These are phyloP conservation scores for Palaemon carinicauda DNA, from an alignment of 1,140 invertebrate species.

Conservation along the genomic window DNA sequence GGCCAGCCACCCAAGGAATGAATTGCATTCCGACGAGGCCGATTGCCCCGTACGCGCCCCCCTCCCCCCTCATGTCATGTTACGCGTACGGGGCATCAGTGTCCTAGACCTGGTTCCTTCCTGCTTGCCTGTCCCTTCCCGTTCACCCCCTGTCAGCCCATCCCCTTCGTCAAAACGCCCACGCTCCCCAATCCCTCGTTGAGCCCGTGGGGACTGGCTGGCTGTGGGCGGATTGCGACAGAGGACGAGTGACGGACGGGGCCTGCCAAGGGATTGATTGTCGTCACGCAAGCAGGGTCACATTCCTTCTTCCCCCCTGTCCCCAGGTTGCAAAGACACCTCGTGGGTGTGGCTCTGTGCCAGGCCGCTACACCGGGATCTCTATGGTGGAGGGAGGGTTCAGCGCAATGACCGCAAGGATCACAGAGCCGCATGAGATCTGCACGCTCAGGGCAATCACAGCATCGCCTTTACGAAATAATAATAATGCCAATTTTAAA, in stretches of 20 bases:
- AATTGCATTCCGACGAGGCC: neutral
- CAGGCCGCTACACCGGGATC: slow-evolving; percentile 9
- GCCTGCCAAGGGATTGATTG: too few species aligned
- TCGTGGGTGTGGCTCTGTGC: too few species aligned
- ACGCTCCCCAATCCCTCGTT: too few species aligned
- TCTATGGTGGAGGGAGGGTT: slow-evolving; percentile 27
- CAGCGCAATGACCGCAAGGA: slow-evolving; percentile 58
- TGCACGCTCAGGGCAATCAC: slow-evolving; percentile 57
- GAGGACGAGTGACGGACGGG: too few species aligned
- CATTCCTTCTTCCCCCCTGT: neutral
- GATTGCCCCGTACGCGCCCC: neutral
- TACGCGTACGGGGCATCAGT: too few species aligned
- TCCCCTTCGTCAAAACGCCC: too few species aligned
- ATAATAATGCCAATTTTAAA: slow-evolving; percentile 5
- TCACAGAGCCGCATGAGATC: slow-evolving; percentile 59
- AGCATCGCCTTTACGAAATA: slow-evolving; percentile 48
- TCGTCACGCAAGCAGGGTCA: too few species aligned
- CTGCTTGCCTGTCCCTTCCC: neutral
- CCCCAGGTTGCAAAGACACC: neutral
- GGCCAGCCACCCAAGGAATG: slow-evolving; percentile 25
- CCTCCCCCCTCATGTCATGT: slow-evolving; percentile 10
- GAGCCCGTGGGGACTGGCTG: too few species aligned
- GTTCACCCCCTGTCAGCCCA: neutral
- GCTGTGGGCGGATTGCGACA: too few species aligned
- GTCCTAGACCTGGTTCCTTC: too few species aligned